These are phyloP conservation scores for Vollenhovia emeryi DNA, from an alignment of 1,140 invertebrate genomes.

Conservation along the genomic window DNA sequence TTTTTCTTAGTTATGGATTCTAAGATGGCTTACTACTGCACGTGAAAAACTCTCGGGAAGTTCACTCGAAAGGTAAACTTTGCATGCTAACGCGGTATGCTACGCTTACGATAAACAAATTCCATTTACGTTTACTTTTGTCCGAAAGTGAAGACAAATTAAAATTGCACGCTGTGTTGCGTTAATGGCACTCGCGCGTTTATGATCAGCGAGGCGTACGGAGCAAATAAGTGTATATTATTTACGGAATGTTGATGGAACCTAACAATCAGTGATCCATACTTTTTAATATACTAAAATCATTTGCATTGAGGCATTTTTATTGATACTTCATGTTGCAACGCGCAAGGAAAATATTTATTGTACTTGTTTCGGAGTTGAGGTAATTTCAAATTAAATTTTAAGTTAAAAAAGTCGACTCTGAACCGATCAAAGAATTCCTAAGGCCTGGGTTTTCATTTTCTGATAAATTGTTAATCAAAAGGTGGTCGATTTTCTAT, in stretches of 20 bases:
- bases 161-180: neutral
- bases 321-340: neutral
- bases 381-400: neutral
- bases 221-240: neutral
- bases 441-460: too few relatives aligned
- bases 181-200: neutral
- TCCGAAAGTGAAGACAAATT: neutral
- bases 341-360: neutral
- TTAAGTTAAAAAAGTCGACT: neutral
- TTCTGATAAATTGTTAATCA: too few relatives aligned
- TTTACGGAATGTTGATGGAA: neutral
- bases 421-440: neutral
- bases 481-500: too few relatives aligned
- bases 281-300: neutral
- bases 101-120: neutral
- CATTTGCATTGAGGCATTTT: neutral
- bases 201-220: neutral
- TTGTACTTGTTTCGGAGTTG: neutral
- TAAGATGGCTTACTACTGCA: neutral
- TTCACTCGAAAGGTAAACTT: neutral
- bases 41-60: constrained; percentile 1
- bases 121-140: neutral
- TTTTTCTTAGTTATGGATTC: constrained; percentile 11
- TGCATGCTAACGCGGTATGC: neutral
- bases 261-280: neutral